These are phyloP conservation scores for Gallinago solitaria DNA, from an alignment of 2,797 vertebrate species.

Conservation along the genomic window DNA sequence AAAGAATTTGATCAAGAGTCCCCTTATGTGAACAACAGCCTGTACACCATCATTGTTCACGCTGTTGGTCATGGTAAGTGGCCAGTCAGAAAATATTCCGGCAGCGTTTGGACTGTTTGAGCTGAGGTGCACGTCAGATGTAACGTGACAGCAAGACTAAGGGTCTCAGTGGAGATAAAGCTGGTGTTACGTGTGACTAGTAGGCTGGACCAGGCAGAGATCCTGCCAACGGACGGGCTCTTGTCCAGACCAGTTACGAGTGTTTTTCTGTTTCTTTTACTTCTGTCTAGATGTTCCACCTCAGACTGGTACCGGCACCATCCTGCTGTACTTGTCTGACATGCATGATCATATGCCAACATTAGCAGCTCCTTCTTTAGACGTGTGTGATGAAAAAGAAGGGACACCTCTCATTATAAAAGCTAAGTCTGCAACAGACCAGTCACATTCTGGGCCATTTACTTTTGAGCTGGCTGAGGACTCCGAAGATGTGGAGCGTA, in stretches of 20 bases:
- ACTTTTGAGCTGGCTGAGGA: slow-evolving; percentile 68
- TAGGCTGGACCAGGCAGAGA: neutral
- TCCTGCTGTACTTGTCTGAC: slow-evolving; percentile 79
- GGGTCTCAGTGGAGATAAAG: neutral
- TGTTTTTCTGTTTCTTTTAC: neutral
- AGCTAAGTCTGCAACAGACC: slow-evolving; percentile 40
- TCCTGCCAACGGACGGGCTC: neutral
- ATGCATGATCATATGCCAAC: slow-evolving; percentile 78
- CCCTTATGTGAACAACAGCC: slow-evolving; percentile 65
- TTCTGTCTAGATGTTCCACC: slow-evolving; percentile 76
- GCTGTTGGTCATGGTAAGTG: slow-evolving; percentile 81
- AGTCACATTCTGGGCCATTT: slow-evolving; percentile 76
- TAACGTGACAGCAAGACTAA: neutral
- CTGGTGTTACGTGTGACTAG: neutral
- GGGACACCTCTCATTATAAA: slow-evolving; percentile 48
- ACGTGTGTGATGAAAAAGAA: slow-evolving; percentile 73
- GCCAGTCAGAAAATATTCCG: neutral
- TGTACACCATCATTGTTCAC: slow-evolving; percentile 75
- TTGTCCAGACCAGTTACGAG: neutral
- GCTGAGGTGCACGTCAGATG: neutral
- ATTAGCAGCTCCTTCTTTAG: slow-evolving; percentile 31
- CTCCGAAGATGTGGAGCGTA: neutral
- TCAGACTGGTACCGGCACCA: slow-evolving; percentile 75
- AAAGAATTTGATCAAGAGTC: slow-evolving; percentile 84
- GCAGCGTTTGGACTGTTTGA: neutral